Percentiles rank a stretch among this genome's conserved stretches.
phyloP scores from a whole-genome alignment of 53 echinoderm and acorn worm species.

The Arbacia lixula region DNA sequence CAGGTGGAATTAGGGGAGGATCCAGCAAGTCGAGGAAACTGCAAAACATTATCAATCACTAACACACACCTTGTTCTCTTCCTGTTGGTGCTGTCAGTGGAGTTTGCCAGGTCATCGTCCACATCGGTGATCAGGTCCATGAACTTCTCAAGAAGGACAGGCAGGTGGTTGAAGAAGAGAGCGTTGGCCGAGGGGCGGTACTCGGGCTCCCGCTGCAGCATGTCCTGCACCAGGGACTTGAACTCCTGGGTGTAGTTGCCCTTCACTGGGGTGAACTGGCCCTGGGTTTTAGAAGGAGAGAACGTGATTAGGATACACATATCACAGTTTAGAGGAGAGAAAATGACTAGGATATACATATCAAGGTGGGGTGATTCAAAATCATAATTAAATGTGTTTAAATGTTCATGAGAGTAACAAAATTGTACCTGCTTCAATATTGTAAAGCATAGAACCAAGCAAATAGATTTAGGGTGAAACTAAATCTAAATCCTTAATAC shows the following conservation, averaged over 20 bases:
- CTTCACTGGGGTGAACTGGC: constrained; percentile 96
- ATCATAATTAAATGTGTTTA: too few species aligned
- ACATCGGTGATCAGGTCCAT: constrained; percentile 85
- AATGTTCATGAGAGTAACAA: too few species aligned
- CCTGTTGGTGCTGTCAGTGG: constrained; percentile 73
- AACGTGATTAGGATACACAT: too few species aligned
- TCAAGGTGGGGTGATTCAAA: too few species aligned
- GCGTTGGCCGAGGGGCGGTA: constrained; percentile 97
- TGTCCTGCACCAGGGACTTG: constrained; percentile 93
- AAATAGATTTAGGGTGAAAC: too few species aligned
- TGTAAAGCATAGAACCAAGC: too few species aligned
- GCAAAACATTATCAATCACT: background rate
- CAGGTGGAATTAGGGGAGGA: too few species aligned
- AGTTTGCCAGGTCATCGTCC: constrained; percentile 75
- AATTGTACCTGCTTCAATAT: too few species aligned
- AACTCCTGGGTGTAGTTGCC: constrained; percentile 95
- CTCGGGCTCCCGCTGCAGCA: constrained; percentile 96
- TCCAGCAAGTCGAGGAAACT: background rate
- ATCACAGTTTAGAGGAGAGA: too few species aligned
- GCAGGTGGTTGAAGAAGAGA: constrained; percentile 76
- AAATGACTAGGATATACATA: too few species aligned
- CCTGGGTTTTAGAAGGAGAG: too few species aligned
- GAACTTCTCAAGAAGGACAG: constrained; percentile 77
- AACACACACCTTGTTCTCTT: constrained; percentile 79
- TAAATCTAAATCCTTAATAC: too few species aligned